These are phyloP conservation scores for Ptilodon capucinus DNA, from an alignment of 2,888 invertebrate species.

Conservation along the genomic window DNA sequence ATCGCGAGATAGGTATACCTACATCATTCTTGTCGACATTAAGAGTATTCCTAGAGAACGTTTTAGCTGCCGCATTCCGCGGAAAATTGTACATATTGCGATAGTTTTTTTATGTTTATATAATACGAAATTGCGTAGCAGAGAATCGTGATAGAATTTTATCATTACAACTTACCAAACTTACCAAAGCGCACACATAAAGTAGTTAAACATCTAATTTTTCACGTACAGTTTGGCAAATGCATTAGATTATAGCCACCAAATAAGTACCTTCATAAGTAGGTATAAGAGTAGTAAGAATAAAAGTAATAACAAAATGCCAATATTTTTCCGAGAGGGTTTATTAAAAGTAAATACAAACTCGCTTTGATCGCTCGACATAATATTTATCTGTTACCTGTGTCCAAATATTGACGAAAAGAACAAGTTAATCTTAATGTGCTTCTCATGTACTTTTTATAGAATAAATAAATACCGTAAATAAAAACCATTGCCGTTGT, in stretches of 20 bases:
- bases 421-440: not conserved
- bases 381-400: not conserved
- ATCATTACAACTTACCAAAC: not conserved
- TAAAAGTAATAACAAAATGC: not conserved
- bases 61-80: constrained; percentile 43
- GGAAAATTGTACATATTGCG: constrained; percentile 12
- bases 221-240: not conserved
- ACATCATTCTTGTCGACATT: constrained; percentile 42
- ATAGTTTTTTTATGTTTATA: constrained; percentile 18
- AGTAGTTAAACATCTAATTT: not conserved
- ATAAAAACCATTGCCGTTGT: too few relatives aligned
- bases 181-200: not conserved
- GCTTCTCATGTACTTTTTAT: not conserved
- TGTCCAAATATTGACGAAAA: not conserved
- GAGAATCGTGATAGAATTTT: not conserved
- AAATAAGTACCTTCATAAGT: too few relatives aligned
- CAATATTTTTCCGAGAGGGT: not conserved
- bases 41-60: constrained; percentile 24
- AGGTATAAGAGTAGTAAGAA: too few relatives aligned
- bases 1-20: constrained; percentile 39
- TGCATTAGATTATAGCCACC: too few relatives aligned
- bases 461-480: not conserved
- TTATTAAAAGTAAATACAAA: not conserved
- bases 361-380: not conserved
- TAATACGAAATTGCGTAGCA: not conserved